A percentile compares a stretch with the other conserved stretches of the same genome.
Evolutionary conservation across 2,113 vertebrate genomes (phyloP).

Genomic region (Porphyrio hochstetteri): DNA sequence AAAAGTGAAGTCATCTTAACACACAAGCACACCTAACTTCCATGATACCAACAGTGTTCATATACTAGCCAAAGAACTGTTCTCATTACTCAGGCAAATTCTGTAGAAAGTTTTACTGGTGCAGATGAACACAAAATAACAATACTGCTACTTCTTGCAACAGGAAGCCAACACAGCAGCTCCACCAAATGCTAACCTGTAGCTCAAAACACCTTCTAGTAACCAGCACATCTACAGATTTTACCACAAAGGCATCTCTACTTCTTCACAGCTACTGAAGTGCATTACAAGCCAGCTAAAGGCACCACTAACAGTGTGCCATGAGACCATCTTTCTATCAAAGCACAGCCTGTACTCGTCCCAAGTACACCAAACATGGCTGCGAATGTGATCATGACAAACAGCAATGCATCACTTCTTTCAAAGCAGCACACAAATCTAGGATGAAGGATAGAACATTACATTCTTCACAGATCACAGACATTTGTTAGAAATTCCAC

Average conservation of each 20-base stretch:
- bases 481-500: not conserved
- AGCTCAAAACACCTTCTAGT: not conserved
- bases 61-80: not conserved
- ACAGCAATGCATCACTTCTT: not conserved
- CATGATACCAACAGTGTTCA: not conserved
- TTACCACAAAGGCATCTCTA: not conserved
- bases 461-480: not conserved
- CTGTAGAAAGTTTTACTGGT: not conserved
- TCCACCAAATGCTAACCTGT: not conserved
- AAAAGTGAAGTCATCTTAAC: constrained; percentile 5
- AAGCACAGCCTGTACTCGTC: not conserved
- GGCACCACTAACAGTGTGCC: not conserved
- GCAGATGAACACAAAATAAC: not conserved
- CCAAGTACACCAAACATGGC: not conserved
- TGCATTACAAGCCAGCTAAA: not conserved
- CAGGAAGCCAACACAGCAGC: not conserved
- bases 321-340: not conserved
- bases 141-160: not conserved
- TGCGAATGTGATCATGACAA: not conserved
- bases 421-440: not conserved
- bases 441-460: not conserved
- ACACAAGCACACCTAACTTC: constrained; percentile 8
- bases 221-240: not conserved
- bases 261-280: not conserved
- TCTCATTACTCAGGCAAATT: not conserved